Conservation (phyloP, 2,113 vertebrate genomes). For the Phalacrocorax carbo region DNA sequence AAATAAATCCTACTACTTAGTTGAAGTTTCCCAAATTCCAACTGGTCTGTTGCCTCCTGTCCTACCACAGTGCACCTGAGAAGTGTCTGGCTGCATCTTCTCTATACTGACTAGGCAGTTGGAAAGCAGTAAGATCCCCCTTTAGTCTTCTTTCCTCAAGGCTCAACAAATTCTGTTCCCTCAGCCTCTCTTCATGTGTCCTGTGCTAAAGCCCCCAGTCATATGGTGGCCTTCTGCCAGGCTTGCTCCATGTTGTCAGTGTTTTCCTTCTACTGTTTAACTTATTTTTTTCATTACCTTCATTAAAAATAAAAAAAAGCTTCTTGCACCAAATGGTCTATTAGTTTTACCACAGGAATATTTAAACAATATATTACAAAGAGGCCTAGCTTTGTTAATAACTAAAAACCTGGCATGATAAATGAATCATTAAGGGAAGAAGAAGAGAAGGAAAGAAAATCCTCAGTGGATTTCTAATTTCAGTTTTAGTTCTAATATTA, state of each 20-base stretch:
- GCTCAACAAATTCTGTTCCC: not conserved
- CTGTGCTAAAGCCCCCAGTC: not conserved
- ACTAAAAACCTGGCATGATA: not conserved
- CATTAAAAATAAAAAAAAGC: not conserved
- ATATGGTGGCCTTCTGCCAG: not conserved
- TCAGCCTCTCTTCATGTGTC: not conserved
- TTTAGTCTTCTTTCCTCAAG: not conserved
- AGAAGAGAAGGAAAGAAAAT: not conserved
- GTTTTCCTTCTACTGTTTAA: not conserved
- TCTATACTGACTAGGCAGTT: not conserved
- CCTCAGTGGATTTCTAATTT: not conserved
- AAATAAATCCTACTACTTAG: not conserved
- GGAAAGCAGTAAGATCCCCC: not conserved
- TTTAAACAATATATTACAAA: not conserved
- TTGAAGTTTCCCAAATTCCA: not conserved
- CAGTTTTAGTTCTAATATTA: not conserved
- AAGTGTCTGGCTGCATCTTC: not conserved
- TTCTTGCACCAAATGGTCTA: not conserved
- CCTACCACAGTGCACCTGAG: not conserved
- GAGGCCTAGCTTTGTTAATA: not conserved
- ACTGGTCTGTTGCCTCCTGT: not conserved
- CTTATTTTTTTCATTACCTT: not conserved
- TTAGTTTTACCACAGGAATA: not conserved
- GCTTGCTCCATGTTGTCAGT: not conserved
- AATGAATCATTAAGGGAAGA: not conserved